phyloP scores from a whole-genome alignment of 2,797 vertebrate species.

The Propithecus perrieri region DNA sequence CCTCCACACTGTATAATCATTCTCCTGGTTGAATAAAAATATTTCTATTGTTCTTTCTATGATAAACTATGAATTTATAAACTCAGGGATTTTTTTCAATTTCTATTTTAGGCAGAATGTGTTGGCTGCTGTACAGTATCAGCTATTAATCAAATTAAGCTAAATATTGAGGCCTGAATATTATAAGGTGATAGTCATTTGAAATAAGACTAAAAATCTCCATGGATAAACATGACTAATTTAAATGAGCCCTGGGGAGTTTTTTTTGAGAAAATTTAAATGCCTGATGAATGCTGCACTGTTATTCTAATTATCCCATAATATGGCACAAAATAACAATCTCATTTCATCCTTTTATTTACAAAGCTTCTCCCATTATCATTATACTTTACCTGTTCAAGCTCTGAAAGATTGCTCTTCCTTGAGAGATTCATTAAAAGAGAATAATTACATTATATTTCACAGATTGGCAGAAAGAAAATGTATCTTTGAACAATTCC shows the following conservation, averaged over 20 bases:
- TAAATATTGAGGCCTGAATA: constrained; percentile 7
- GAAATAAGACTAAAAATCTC: constrained; percentile 63
- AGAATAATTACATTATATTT: constrained; percentile 86
- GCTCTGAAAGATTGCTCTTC: constrained; percentile 78
- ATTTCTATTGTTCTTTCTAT: neutral
- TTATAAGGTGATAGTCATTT: constrained; percentile 41
- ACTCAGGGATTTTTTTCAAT: neutral
- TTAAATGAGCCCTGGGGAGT: constrained; percentile 59
- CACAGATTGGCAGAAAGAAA: constrained; percentile 86
- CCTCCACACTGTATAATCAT: neutral
- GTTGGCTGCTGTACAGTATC: neutral
- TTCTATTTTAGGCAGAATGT: neutral
- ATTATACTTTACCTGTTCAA: constrained; percentile 81
- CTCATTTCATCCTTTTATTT: constrained; percentile 85
- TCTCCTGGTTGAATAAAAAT: constrained; percentile 12
- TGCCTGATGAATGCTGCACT: constrained; percentile 55
- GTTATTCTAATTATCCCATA: constrained; percentile 75
- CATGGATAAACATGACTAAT: constrained; percentile 62
- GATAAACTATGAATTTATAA: constrained; percentile 6
- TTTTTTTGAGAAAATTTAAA: constrained; percentile 72
- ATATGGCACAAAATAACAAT: constrained; percentile 80
- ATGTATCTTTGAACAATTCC: constrained; percentile 86
- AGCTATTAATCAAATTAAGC: constrained; percentile 45
- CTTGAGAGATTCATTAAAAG: constrained; percentile 83
- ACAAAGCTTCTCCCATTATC: constrained; percentile 81